A percentile compares a stretch with the other conserved stretches of the same genome.
Evolutionary conservation across 2,888 invertebrate genomes (phyloP).

Genomic region (Drosophila pseudotalamancana): DNA sequence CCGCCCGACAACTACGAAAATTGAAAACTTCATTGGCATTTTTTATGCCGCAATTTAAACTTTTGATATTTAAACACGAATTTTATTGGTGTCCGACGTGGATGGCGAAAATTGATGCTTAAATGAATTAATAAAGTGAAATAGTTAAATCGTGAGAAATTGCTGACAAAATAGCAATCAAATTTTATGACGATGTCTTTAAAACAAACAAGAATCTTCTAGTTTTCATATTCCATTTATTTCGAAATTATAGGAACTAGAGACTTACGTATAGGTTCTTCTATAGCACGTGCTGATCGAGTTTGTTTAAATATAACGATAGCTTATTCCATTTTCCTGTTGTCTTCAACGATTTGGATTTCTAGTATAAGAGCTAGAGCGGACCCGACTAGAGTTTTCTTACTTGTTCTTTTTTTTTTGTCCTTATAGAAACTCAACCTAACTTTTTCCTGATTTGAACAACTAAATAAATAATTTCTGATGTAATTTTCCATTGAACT

Average conservation of each 20-base stretch:
- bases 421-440: too few relatives aligned
- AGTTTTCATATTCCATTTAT: not conserved
- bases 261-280: too few relatives aligned
- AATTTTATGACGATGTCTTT: not conserved
- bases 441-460: too few relatives aligned
- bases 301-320: too few relatives aligned
- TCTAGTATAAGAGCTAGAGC: too few relatives aligned
- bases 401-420: too few relatives aligned
- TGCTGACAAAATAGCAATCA: not conserved
- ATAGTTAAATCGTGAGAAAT: not conserved
- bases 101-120: constrained; percentile 8
- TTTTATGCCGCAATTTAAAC: constrained; percentile 48
- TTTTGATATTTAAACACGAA: constrained; percentile 41
- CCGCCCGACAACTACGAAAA: constrained; percentile 22
- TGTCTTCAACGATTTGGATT: too few relatives aligned
- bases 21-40: constrained; percentile 39
- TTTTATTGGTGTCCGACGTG: constrained; percentile 32
- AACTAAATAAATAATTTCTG: too few relatives aligned
- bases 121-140: constrained; percentile 17
- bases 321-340: too few relatives aligned
- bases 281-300: too few relatives aligned
- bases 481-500: constrained; percentile 5
- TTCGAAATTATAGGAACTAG: too few relatives aligned
- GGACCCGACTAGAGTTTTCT: too few relatives aligned
- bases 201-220: not conserved